Conservation (phyloP, 1,140 invertebrate genomes). For the Drosophila ambigua region DNA sequence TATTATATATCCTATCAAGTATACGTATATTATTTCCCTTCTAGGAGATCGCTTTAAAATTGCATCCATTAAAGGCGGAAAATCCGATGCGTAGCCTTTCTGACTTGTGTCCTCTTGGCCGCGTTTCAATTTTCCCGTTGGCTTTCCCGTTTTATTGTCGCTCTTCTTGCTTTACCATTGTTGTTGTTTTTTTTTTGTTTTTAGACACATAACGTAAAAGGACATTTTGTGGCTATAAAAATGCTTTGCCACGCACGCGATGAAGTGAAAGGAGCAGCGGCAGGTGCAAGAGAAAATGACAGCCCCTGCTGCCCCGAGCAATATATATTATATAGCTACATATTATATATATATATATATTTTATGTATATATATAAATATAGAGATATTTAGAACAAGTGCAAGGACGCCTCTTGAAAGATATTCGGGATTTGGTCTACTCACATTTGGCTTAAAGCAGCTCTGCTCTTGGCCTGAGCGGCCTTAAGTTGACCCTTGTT, state of each 20-base stretch:
- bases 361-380: slow-evolving; percentile 20
- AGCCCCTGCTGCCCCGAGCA: slow-evolving; percentile 4
- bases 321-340: background rate
- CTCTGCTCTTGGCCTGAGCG: too few species aligned
- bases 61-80: too few species aligned
- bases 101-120: slow-evolving; percentile 1
- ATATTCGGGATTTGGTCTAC: slow-evolving; percentile 3
- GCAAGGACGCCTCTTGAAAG: slow-evolving; percentile 42
- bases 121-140: slow-evolving; percentile 25
- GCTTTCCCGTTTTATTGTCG: slow-evolving; percentile 9
- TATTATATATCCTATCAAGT: too few species aligned
- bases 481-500: background rate
- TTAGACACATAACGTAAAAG: slow-evolving; percentile 63
- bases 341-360: slow-evolving; percentile 7
- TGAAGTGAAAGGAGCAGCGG: slow-evolving; percentile 57
- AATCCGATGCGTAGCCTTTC: background rate
- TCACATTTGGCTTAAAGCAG: slow-evolving; percentile 26
- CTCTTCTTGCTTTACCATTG: slow-evolving; percentile 10
- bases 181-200: slow-evolving; percentile 14
- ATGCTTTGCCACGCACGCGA: slow-evolving; percentile 73
- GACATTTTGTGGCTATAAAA: slow-evolving; percentile 78
- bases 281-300: slow-evolving; percentile 62
- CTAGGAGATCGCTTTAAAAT: too few species aligned
- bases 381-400: slow-evolving; percentile 39
- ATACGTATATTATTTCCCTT: too few species aligned